Evolutionary conservation across 1,140 invertebrate species (phyloP), one percentile per base, ranked within the genome.

Genomic region (Hycleus phaleratus): DNA sequence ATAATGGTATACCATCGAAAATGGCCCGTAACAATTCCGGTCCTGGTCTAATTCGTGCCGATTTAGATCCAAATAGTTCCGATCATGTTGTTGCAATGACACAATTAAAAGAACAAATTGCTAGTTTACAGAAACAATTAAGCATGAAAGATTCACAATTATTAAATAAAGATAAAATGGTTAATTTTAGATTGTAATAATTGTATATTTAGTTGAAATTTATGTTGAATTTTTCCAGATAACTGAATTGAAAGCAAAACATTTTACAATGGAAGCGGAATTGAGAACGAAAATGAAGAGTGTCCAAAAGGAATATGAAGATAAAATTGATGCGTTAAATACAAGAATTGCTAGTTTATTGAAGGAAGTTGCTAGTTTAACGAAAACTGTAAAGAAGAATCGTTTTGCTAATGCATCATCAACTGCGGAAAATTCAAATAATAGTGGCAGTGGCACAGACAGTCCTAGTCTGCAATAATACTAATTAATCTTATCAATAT

Each of bases 11-110:
- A 66, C 46, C 76, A 66, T 64, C 66, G 67, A 68, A 85, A 76
- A 73, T 74, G 61, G 73, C 75, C 10, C 62, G 78, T 57, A 76
- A 66, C 58, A 76, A 68, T 64, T 65, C 66, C 40, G 71, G 60
- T 51, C 71, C 60, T 47, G 74, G 64, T 46, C 64, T 64, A 63
- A 74, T 69, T 26, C 40, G 73, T 70, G 80, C 79, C 48, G 82
- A 81, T 65, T 66, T 85, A 42, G 92, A 95, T 75, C 88, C 90
- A 0, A 91, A 90, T 66, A 91, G 87, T 69, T 91, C 91, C 0
- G 94, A 97, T 74, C 92, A 96, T 71, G 88, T 97, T 24, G 91
- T 95, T 7, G 91, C 91, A 0, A 90, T 96, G 72, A 95, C 93
- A 10, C 91, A 95, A 72, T 80, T 98, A 1, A 91, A 91, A 70